A percentile compares a stretch with the other conserved stretches of the same genome.
Conservation (phyloP, 2,797 vertebrate genomes). For the Acanthurus lineatus region DNA sequence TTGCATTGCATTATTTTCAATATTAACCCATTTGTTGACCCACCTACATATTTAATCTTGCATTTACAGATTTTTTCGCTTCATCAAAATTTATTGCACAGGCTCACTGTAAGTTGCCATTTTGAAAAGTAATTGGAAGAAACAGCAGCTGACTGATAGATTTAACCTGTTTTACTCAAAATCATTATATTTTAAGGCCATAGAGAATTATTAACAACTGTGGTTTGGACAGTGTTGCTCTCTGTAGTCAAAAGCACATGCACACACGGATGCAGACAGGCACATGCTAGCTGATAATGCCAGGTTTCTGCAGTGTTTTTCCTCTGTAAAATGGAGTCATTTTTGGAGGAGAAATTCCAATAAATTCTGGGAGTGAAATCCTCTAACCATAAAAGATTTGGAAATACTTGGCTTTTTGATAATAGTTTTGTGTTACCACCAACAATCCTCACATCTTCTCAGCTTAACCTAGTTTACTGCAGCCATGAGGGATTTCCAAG, state of each 20-base stretch:
- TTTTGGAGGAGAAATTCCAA: background rate
- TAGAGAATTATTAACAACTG: conserved; percentile 5
- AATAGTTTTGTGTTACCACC: background rate
- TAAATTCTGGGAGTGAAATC: conserved; percentile 2
- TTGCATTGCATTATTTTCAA: background rate
- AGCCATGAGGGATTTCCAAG: background rate
- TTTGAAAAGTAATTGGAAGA: conserved; percentile 1
- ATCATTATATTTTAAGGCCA: conserved; percentile 22
- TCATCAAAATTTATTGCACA: background rate
- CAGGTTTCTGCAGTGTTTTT: background rate
- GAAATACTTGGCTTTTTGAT: conserved; percentile 7
- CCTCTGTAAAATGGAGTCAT: background rate
- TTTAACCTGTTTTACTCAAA: conserved; percentile 14
- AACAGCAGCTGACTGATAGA: conserved; percentile 17
- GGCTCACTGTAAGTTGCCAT: background rate
- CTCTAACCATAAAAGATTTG: conserved; percentile 12
- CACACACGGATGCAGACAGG: background rate
- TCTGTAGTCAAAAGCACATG: background rate
- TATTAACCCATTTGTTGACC: background rate
- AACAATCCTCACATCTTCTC: background rate
- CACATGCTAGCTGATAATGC: conserved; percentile 7
- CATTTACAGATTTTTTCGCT: background rate
- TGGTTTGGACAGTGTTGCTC: conserved; percentile 34
- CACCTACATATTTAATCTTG: background rate
- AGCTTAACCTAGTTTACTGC: background rate